phyloP scores from a whole-genome alignment of 2,113 vertebrate species.

The Ictidomys tridecemlineatus region DNA sequence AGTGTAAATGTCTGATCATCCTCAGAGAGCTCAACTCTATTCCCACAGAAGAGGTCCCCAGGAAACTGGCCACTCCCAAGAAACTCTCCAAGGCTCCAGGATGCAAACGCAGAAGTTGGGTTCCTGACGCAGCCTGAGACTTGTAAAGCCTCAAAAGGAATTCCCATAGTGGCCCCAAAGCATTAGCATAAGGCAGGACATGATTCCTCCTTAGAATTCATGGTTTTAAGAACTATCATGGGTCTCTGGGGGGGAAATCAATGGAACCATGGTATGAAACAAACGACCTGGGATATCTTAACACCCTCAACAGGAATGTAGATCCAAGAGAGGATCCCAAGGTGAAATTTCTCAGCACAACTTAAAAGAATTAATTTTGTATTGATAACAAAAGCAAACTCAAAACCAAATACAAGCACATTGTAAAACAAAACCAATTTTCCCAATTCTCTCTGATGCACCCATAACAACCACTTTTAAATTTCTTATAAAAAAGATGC shows the following conservation, averaged over 20 bases:
- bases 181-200: not conserved
- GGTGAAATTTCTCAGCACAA: not conserved
- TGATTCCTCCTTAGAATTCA: slow-evolving; percentile 55
- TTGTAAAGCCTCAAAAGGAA: slow-evolving; percentile 45
- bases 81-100: slow-evolving; percentile 37
- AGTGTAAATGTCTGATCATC: not conserved
- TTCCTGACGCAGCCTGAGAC: slow-evolving; percentile 77
- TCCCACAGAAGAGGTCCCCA: slow-evolving; percentile 52
- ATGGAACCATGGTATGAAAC: not conserved
- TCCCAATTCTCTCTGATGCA: not conserved
- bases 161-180: slow-evolving; percentile 48
- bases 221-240: not conserved
- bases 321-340: not conserved
- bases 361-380: slow-evolving; percentile 18
- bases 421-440: not conserved
- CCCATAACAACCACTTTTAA: not conserved
- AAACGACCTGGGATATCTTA: not conserved
- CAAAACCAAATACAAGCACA: not conserved
- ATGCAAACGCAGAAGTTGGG: slow-evolving; percentile 41
- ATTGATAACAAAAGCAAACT: slow-evolving; percentile 3
- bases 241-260: not conserved
- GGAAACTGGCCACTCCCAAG: slow-evolving; percentile 2
- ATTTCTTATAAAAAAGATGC: not conserved
- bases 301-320: not conserved
- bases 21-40: not conserved